A percentile compares a stretch with the other conserved stretches of the same genome.
Conservation (phyloP, 2,113 vertebrate species). For the Solea solea region DNA sequence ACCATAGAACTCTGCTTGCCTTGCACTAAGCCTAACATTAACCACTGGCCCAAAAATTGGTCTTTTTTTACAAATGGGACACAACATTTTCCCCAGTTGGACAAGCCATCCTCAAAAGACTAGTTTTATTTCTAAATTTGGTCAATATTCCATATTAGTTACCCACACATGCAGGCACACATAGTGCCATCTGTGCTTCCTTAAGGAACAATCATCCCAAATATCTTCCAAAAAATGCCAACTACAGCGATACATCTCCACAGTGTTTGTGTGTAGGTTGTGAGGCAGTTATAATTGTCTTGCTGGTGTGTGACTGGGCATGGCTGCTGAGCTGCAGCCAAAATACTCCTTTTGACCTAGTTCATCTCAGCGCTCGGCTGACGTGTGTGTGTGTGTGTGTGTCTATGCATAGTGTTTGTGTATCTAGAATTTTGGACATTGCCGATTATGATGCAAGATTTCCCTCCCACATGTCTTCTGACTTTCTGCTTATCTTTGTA, state of each 20-base stretch:
- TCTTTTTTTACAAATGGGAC: too few relatives aligned
- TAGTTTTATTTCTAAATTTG: too few relatives aligned
- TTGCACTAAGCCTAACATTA: too few relatives aligned
- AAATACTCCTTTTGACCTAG: constrained; percentile 63
- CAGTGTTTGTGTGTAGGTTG: constrained; percentile 28
- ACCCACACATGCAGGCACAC: constrained; percentile 22
- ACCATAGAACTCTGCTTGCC: too few relatives aligned
- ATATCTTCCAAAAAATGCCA: constrained; percentile 35
- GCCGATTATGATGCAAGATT: constrained; percentile 47
- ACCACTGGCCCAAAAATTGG: too few relatives aligned
- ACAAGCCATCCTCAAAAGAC: too few relatives aligned
- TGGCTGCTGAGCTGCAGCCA: constrained; percentile 53
- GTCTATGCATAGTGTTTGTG: constrained; percentile 27
- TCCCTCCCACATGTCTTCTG: constrained; percentile 48
- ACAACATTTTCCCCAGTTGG: too few relatives aligned
- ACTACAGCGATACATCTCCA: constrained; percentile 17
- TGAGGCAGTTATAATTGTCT: constrained; percentile 36
- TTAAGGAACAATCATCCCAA: constrained; percentile 46
- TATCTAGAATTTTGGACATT: constrained; percentile 45
- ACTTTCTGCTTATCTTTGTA: constrained; percentile 29
- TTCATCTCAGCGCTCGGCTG: constrained; percentile 31
- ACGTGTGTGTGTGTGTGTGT: constrained; percentile 25
- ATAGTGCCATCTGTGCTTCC: constrained; percentile 57
- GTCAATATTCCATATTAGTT: too few relatives aligned
- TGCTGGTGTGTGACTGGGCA: constrained; percentile 43